Conservation (phyloP, 2,113 vertebrate species). For the Pandion haliaetus region DNA sequence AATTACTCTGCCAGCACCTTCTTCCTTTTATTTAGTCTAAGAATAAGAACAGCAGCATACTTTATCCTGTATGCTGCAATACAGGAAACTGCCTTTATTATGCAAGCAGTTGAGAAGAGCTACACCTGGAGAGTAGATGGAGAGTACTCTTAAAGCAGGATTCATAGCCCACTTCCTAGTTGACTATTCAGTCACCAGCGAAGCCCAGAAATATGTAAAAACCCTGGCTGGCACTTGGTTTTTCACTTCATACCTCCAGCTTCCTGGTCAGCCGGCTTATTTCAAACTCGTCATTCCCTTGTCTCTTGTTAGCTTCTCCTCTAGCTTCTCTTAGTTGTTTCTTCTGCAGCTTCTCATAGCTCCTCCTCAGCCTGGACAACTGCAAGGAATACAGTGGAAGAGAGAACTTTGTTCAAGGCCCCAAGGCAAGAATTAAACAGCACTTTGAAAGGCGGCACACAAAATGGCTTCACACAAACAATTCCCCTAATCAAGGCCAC, state of each 20-base stretch:
- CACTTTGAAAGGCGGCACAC: not conserved
- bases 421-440: not conserved
- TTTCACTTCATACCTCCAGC: constrained; percentile 77
- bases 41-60: not conserved
- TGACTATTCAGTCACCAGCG: not conserved
- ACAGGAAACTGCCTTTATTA: not conserved
- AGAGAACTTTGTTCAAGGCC: not conserved
- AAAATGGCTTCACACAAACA: not conserved
- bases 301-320: constrained; percentile 66
- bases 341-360: constrained; percentile 91
- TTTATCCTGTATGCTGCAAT: not conserved
- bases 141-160: not conserved
- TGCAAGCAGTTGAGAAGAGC: not conserved
- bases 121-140: not conserved
- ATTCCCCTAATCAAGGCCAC: not conserved
- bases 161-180: not conserved
- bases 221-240: not conserved
- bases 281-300: constrained; percentile 77
- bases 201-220: not conserved
- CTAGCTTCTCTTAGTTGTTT: constrained; percentile 79
- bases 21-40: not conserved
- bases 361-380: constrained; percentile 87
- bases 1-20: not conserved
- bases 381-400: constrained; percentile 59
- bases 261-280: constrained; percentile 76